These are phyloP conservation scores for Phataginus tricuspis DNA, from an alignment of 2,797 vertebrate species.

Conservation along the genomic window DNA sequence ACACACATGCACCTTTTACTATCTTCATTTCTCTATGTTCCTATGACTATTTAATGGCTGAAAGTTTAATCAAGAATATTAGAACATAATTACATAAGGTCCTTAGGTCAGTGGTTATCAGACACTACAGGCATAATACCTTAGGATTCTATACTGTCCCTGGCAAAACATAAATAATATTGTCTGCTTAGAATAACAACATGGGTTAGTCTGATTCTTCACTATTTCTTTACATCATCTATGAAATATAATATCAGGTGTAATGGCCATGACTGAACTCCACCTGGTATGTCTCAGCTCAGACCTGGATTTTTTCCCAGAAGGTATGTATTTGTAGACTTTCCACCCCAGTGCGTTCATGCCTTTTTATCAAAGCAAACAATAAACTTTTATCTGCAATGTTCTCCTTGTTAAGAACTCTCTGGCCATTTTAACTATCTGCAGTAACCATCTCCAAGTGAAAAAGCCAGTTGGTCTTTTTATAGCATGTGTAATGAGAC, in stretches of 20 bases:
- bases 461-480: conserved; percentile 63
- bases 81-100: not conserved
- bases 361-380: conserved; percentile 14
- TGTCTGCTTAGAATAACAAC: not conserved
- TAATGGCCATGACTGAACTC: accelerated
- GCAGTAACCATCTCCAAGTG: conserved; percentile 51
- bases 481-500: conserved; percentile 28
- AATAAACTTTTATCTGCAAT: not conserved
- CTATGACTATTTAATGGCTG: not conserved
- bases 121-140: not conserved
- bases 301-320: not conserved
- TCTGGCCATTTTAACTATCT: conserved; percentile 4
- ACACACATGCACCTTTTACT: not conserved
- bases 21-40: not conserved
- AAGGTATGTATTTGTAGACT: accelerated
- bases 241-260: not conserved
- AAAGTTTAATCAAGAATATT: conserved; percentile 8
- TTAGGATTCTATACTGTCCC: not conserved
- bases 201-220: not conserved
- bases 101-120: not conserved
- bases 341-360: not conserved
- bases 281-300: not conserved
- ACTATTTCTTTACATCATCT: not conserved
- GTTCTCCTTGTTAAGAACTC: not conserved
- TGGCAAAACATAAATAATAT: not conserved